A percentile compares a stretch with the other conserved stretches of the same genome.
phyloP scores from a whole-genome alignment of 2,888 invertebrate genomes.

The Caprella mutica region DNA sequence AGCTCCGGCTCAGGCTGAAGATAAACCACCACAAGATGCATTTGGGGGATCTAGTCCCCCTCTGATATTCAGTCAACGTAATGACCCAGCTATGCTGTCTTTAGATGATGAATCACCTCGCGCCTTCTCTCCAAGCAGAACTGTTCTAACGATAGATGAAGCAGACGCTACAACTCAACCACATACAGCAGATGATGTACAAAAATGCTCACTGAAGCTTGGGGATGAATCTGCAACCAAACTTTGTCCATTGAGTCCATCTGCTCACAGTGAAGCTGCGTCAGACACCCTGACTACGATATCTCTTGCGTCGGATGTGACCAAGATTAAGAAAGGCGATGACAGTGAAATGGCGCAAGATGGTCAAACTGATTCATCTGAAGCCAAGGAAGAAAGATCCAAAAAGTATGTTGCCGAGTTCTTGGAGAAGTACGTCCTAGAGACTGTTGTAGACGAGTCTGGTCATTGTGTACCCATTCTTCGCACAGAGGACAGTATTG shows the following conservation, averaged over 20 bases:
- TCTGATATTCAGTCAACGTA: too few relatives aligned
- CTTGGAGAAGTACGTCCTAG: constrained; percentile 51
- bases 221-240: constrained; percentile 40
- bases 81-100: too few relatives aligned
- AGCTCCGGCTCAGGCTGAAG: too few relatives aligned
- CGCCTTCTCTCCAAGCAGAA: not conserved
- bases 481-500: too few relatives aligned
- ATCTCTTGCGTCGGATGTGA: constrained; percentile 44
- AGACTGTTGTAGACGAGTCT: constrained; percentile 45
- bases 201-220: too few relatives aligned
- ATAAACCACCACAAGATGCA: too few relatives aligned
- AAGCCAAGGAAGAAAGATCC: constrained; percentile 38
- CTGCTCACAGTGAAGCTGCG: constrained; percentile 26
- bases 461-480: too few relatives aligned
- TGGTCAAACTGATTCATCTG: constrained; percentile 31
- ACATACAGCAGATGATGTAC: not conserved
- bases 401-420: constrained; percentile 48
- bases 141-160: not conserved
- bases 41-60: too few relatives aligned
- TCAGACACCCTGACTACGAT: constrained; percentile 53
- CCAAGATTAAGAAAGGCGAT: constrained; percentile 11
- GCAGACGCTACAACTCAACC: not conserved
- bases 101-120: too few relatives aligned
- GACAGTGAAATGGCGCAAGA: constrained; percentile 40
- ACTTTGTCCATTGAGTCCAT: constrained; percentile 20